phyloP scores from a whole-genome alignment of 2,888 invertebrate genomes.

The Himalopsyche anomala region DNA sequence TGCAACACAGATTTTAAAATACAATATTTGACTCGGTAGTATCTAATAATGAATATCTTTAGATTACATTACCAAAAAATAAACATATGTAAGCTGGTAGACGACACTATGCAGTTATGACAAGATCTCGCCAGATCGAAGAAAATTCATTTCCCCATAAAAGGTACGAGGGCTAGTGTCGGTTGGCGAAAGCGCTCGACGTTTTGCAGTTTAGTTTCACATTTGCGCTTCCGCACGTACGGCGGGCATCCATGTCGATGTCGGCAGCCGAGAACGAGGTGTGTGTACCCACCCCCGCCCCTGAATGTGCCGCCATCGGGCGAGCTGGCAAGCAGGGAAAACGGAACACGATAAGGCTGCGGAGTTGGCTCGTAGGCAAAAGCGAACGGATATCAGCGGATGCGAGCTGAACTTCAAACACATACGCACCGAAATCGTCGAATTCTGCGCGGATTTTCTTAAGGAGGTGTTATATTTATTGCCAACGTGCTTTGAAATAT shows the following conservation, averaged over 20 bases:
- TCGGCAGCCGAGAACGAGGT: slow-evolving; percentile 50
- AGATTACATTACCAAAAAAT: too few relatives aligned
- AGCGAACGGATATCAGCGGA: slow-evolving; percentile 12
- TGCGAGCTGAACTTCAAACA: neutral
- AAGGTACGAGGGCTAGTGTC: slow-evolving; percentile 1
- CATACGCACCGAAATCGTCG: neutral
- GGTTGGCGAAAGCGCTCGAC: neutral
- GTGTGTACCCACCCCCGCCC: slow-evolving; percentile 3
- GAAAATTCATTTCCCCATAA: slow-evolving; percentile 6
- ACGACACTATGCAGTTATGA: neutral
- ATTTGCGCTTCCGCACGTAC: slow-evolving; percentile 58
- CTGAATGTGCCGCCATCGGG: slow-evolving; percentile 42
- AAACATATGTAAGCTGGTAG: neutral
- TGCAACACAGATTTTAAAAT: too few relatives aligned
- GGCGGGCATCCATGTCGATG: slow-evolving; percentile 21
- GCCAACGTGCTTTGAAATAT: neutral
- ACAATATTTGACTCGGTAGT: too few relatives aligned
- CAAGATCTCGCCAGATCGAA: neutral
- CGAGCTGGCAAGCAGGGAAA: neutral
- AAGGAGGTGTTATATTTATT: neutral
- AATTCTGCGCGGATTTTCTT: neutral
- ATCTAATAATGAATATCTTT: too few relatives aligned
- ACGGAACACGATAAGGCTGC: slow-evolving; percentile 2
- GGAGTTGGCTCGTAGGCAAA: neutral
- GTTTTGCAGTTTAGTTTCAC: slow-evolving; percentile 48